Conservation (phyloP, 2,888 invertebrate genomes). For the Polydesmus complanatus region DNA sequence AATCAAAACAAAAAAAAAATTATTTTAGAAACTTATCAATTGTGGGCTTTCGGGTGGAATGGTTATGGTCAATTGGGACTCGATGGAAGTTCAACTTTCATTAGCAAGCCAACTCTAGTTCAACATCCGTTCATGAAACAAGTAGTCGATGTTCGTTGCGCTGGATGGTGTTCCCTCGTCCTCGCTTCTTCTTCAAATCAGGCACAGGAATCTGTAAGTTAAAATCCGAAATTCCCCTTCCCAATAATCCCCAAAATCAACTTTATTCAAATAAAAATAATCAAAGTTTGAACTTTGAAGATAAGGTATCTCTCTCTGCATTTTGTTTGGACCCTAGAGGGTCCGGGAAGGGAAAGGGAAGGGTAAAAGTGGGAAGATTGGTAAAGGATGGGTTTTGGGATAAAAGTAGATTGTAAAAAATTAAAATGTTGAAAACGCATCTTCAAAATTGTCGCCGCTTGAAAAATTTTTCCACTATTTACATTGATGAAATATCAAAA, state of each 20-base stretch:
- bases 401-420: conserved; percentile 4
- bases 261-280: neutral
- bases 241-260: neutral
- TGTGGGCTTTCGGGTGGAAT: conserved; percentile 69
- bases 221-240: neutral
- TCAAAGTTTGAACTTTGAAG: neutral
- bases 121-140: neutral
- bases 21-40: conserved; percentile 43
- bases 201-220: neutral
- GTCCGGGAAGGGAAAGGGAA: conserved; percentile 21
- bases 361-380: neutral
- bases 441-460: neutral
- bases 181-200: neutral
- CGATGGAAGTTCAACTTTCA: neutral
- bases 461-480: neutral
- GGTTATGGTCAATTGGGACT: conserved; percentile 61
- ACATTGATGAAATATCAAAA: neutral
- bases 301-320: conserved; percentile 6
- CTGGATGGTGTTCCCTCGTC: conserved; percentile 10
- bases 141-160: neutral
- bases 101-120: neutral
- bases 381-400: conserved; percentile 2
- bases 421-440: neutral
- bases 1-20: neutral
- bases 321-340: conserved; percentile 26